Percentiles rank a stretch among this genome's conserved stretches.
These are phyloP conservation scores for Epizoanthus fatuus DNA, from an alignment of 92 coral and sea anemone genomes.

Conservation along the genomic window DNA sequence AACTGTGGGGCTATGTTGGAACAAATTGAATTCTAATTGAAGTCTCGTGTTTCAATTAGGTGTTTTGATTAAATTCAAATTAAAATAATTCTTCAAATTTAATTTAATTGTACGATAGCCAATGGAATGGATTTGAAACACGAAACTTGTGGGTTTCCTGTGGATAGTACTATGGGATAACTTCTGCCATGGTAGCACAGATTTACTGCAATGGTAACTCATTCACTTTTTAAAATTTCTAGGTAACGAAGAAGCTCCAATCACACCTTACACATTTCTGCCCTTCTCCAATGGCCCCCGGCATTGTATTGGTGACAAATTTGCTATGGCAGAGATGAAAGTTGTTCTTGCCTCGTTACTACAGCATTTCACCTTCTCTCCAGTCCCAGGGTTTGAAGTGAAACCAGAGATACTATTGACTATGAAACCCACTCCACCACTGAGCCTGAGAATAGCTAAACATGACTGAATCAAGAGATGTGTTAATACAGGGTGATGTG, in stretches of 20 bases:
- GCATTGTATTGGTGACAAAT: slow-evolving; percentile 77
- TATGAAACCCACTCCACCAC: slow-evolving; percentile 59
- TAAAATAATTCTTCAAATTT: no score
- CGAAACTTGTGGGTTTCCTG: no score
- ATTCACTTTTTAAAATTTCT: not conserved
- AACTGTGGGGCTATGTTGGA: no score
- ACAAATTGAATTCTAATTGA: no score
- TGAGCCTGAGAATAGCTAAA: slow-evolving; percentile 42
- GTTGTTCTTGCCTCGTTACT: slow-evolving; percentile 57
- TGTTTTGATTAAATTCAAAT: no score
- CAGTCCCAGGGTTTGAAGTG: slow-evolving; percentile 67
- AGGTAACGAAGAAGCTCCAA: slow-evolving; percentile 46
- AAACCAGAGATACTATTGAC: slow-evolving; percentile 51
- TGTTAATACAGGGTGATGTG: no score
- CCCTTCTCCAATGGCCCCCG: slow-evolving; percentile 84
- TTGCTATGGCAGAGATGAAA: slow-evolving; percentile 79
- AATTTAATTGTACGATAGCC: no score
- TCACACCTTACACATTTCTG: slow-evolving; percentile 59
- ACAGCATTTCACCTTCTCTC: slow-evolving; percentile 60
- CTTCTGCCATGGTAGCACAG: no score
- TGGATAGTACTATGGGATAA: no score
- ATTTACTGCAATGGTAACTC: no score
- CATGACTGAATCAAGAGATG: not conserved
- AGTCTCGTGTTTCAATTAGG: no score
- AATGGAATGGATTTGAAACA: no score